Percentiles rank a stretch among this genome's conserved stretches.
Evolutionary conservation across 2,113 vertebrate species (phyloP).

Genomic region (Pseudopodoces humilis): DNA sequence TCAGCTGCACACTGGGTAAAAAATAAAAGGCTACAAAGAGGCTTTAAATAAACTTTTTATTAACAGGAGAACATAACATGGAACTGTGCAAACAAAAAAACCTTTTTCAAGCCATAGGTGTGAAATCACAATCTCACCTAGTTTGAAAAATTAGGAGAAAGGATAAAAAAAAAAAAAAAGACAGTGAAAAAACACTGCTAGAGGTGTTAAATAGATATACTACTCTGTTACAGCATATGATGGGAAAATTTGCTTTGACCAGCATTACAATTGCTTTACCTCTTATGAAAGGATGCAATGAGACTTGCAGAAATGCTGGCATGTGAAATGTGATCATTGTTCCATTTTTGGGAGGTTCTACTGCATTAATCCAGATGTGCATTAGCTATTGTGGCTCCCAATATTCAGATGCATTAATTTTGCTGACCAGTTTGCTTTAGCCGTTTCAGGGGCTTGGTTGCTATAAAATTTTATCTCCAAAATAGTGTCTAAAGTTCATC

Average conservation of each 20-base stretch:
- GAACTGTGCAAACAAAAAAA: background rate
- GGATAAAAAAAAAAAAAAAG: background rate
- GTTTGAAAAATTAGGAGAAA: background rate
- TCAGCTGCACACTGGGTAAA: background rate
- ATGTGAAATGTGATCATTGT: background rate
- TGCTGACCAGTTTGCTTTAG: background rate
- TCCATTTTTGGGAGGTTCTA: background rate
- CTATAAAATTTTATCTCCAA: background rate
- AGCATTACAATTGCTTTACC: background rate
- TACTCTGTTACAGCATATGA: background rate
- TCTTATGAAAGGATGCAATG: fast-evolving
- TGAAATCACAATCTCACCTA: background rate
- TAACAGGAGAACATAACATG: background rate
- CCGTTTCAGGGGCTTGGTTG: background rate
- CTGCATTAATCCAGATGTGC: background rate
- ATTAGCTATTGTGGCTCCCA: background rate
- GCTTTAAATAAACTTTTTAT: background rate
- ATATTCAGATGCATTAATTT: background rate
- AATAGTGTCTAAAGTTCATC: background rate
- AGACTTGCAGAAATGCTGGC: background rate
- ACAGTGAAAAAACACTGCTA: background rate
- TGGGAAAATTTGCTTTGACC: background rate
- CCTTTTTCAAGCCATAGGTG: background rate
- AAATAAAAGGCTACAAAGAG: background rate
- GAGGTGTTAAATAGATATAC: background rate